Conservation (phyloP, 2,888 invertebrate genomes). For the Ectemnius continuus region DNA sequence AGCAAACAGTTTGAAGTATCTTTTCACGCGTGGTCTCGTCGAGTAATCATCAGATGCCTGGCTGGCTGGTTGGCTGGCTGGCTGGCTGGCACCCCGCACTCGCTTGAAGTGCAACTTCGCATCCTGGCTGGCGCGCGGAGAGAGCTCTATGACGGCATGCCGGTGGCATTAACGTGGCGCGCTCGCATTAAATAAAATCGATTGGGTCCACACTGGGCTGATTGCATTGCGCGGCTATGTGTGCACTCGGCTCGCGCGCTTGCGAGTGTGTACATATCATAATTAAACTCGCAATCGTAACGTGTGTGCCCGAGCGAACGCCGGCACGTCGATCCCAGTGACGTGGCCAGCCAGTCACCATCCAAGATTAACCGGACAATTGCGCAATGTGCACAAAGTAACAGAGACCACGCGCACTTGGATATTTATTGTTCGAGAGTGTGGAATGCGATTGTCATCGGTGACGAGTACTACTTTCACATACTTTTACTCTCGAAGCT, state of each 20-base stretch:
- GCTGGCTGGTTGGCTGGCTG: too few species aligned
- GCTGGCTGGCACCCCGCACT: not conserved
- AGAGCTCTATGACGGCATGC: not conserved
- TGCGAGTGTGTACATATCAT: slow-evolving; percentile 56
- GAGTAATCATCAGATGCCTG: not conserved
- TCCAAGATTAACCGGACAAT: slow-evolving; percentile 30
- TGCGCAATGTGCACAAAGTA: too few species aligned
- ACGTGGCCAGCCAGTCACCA: slow-evolving; percentile 11
- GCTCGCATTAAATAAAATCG: slow-evolving; percentile 54
- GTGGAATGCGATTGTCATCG: too few species aligned
- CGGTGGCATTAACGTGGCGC: slow-evolving; percentile 36
- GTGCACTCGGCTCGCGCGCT: slow-evolving; percentile 20
- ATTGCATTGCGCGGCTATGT: slow-evolving; percentile 39
- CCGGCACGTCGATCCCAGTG: slow-evolving; percentile 19
- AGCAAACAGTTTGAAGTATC: too few species aligned
- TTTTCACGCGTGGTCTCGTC: too few species aligned
- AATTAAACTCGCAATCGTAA: slow-evolving; percentile 59
- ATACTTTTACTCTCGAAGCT: too few species aligned
- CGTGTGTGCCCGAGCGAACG: slow-evolving; percentile 30
- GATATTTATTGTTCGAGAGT: not conserved
- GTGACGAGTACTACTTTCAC: too few species aligned
- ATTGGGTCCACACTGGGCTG: slow-evolving; percentile 45
- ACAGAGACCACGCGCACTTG: slow-evolving; percentile 5
- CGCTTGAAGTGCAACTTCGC: not conserved
- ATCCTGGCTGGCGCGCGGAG: slow-evolving; percentile 8